A percentile compares a stretch with the other conserved stretches of the same genome.
phyloP scores from a whole-genome alignment of 2,888 invertebrate species.

The Chloroclysta siterata region DNA sequence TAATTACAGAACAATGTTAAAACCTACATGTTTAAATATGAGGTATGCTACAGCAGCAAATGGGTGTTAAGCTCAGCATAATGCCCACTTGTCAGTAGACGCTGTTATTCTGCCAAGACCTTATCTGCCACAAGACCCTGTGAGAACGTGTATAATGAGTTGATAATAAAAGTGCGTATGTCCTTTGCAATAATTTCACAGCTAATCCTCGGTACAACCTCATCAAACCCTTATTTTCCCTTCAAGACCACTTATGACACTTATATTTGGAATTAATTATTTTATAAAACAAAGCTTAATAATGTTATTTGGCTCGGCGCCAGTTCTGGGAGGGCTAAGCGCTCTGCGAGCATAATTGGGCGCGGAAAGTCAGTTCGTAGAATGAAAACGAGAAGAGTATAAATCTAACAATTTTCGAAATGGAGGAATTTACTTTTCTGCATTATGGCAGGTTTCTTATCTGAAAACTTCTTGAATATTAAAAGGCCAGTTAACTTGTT shows the following conservation, averaged over 20 bases:
- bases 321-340: conserved; percentile 33
- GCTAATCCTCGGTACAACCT: background rate
- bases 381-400: conserved; percentile 21
- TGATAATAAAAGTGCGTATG: too few relatives aligned
- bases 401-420: conserved; percentile 1
- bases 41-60: too few relatives aligned
- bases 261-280: conserved; percentile 49
- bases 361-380: conserved; percentile 21
- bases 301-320: conserved; percentile 49
- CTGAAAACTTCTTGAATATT: too few relatives aligned
- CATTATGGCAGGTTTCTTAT: too few relatives aligned
- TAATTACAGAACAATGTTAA: too few relatives aligned
- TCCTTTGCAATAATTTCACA: background rate
- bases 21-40: too few relatives aligned
- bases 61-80: too few relatives aligned
- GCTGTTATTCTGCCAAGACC: too few relatives aligned
- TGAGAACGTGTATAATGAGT: too few relatives aligned
- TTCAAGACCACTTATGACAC: conserved; percentile 27
- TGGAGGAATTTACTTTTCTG: background rate
- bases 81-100: too few relatives aligned
- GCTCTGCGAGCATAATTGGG: conserved; percentile 30
- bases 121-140: too few relatives aligned
- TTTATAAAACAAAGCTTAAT: conserved; percentile 48
- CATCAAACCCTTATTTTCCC: conserved; percentile 10
- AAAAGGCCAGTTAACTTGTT: too few relatives aligned